Base-by-base conservation (phyloP, 2,888 invertebrate species). In the Andricus curvator region DNA sequence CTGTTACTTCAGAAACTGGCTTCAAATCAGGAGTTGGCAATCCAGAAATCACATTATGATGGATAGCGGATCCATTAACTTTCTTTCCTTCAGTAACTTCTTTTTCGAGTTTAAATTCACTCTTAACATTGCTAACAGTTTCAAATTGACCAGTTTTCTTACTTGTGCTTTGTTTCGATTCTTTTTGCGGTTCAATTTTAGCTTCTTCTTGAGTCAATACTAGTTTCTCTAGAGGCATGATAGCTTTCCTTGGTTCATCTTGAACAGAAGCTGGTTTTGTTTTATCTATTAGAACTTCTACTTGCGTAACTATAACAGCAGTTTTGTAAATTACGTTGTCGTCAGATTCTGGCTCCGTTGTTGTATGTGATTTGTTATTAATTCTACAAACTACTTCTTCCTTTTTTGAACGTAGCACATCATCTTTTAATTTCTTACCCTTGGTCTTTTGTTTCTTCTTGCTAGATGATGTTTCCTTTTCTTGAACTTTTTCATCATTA, bases 171-270 rank as follows among this genome's bases (percentile, higher is more conserved):
- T 65, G 91, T 91, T 85, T 92, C 92, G 83, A 33, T 51, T 92
- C 93, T 86, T 93, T 93, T 88, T 93, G 93, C 84, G 92, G 93
- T 80, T 77, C 56, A 22, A 20, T 77, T 41, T 76, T 80, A 13
- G 15, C n/a, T 17, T 77, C 15, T 66, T 48, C 65, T 11, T 66
- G 20, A 51, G 66, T 65, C 3, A 65, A 48, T n/a, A 51, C 66
- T 29, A 33, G n/a, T 65, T 66, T 66, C 11, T 78, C 33, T 5
- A 51, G 56, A 17, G 51, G 74, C n/a, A 29, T 33, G 13, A 74
- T 74, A 15, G 74, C 33, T 56, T 74, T 74, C 33, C 56, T 74
- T 0, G 74, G 33, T 25, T 56, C 56, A 33, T 74, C 56, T 33
- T 74, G n/a, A 74, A 33, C 13, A 51, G 51, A 51, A 56, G 56